Evolutionary conservation across 92 coral and sea anemone genomes (phyloP).

Genomic region (Ricordea florida): DNA sequence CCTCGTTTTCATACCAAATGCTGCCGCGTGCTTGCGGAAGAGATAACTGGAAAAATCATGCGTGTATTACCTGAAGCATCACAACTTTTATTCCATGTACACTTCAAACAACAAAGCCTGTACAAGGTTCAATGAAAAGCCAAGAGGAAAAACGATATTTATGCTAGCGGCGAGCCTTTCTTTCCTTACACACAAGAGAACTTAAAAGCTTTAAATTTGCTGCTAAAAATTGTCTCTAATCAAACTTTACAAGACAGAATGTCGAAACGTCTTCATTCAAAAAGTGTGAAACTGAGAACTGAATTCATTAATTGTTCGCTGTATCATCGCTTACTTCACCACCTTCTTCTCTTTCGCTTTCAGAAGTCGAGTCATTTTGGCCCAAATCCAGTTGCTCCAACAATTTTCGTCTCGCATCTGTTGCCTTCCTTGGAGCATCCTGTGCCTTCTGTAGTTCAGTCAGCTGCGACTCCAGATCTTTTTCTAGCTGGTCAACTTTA

Average conservation of each 20-base stretch:
- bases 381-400: constrained; percentile 9
- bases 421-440: constrained; percentile 34
- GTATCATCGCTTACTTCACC: constrained; percentile 6
- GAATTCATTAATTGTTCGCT: constrained; percentile 7
- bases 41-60: background rate
- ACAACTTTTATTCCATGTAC: too few relatives aligned
- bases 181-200: too few relatives aligned
- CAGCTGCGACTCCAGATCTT: constrained; percentile 21
- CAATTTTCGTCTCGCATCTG: constrained; percentile 12
- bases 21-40: background rate
- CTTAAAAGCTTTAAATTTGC: too few relatives aligned
- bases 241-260: background rate
- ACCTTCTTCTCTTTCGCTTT: background rate
- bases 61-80: background rate
- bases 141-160: too few relatives aligned
- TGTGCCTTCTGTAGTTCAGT: constrained; percentile 7
- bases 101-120: too few relatives aligned
- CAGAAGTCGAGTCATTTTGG: constrained; percentile 8
- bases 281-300: background rate
- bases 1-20: too few relatives aligned
- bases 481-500: constrained; percentile 15
- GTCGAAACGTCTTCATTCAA: background rate
- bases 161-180: too few relatives aligned
- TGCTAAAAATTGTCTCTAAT: too few relatives aligned
- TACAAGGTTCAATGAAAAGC: too few relatives aligned